These are phyloP conservation scores for Dasyurus viverrinus DNA, from an alignment of 2,113 vertebrate species.

Conservation along the genomic window DNA sequence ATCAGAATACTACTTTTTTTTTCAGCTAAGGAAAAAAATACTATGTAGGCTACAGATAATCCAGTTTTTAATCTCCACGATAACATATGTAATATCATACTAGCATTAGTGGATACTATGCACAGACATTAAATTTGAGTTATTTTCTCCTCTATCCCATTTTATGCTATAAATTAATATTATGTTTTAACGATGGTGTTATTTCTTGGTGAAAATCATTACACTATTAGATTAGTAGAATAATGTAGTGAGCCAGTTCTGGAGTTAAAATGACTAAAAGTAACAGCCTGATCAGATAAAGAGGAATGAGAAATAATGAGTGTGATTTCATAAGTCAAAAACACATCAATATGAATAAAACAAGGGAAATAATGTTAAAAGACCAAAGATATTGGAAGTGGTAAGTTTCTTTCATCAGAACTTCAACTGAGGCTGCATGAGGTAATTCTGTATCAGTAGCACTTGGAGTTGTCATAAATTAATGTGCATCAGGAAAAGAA, in stretches of 20 bases:
- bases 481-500: neutral
- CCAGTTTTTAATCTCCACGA: neutral
- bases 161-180: neutral
- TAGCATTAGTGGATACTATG: neutral
- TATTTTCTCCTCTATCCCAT: neutral
- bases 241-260: neutral
- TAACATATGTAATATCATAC: neutral
- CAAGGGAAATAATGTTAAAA: neutral
- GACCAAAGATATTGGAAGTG: neutral
- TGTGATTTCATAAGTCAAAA: neutral
- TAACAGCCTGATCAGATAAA: neutral
- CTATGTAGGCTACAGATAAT: neutral
- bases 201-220: constrained; percentile 11
- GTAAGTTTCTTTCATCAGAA: neutral
- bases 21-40: neutral
- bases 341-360: neutral
- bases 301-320: neutral
- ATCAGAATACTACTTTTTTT: neutral
- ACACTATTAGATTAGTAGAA: neutral
- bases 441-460: neutral
- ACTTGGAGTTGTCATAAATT: neutral
- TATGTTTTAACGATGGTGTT: constrained; percentile 15
- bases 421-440: neutral
- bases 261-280: neutral
- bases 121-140: neutral